These are phyloP conservation scores for Perdita meconis DNA, from an alignment of 2,888 invertebrate species.

Conservation along the genomic window DNA sequence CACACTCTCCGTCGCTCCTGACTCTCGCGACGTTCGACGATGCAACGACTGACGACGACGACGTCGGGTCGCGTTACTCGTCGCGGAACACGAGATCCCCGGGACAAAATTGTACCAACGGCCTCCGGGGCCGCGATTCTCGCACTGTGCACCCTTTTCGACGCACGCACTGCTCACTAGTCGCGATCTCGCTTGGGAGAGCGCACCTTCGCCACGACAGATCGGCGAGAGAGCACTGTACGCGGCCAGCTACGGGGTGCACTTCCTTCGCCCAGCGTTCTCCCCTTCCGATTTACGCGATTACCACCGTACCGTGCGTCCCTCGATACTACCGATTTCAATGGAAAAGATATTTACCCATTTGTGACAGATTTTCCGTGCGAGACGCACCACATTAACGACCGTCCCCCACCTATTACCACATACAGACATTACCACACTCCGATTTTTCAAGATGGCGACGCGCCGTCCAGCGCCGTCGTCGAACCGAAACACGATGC, in stretches of 20 bases:
- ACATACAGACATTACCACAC: constrained; percentile 85
- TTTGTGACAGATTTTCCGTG: constrained; percentile 81
- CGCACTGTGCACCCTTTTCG: constrained; percentile 53
- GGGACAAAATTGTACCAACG: constrained; percentile 4
- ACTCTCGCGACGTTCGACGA: constrained; percentile 31
- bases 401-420: constrained; percentile 82
- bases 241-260: constrained; percentile 58
- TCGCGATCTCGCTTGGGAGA: constrained; percentile 57
- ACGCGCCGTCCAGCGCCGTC: constrained; percentile 87
- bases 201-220: constrained; percentile 68
- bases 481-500: constrained; percentile 84
- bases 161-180: constrained; percentile 53
- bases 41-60: constrained; percentile 6
- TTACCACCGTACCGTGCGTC: constrained; percentile 21
- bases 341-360: constrained; percentile 81
- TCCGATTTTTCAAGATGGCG: constrained; percentile 89
- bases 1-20: constrained; percentile 33
- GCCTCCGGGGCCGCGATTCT: constrained; percentile 37
- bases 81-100: constrained; percentile 1
- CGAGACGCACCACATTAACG: constrained; percentile 80
- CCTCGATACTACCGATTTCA: constrained; percentile 51
- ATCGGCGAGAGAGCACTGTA: constrained; percentile 63
- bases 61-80: constrained; percentile 28
- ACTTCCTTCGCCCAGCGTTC: constrained; percentile 51
- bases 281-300: constrained; percentile 27